A percentile compares a stretch with the other conserved stretches of the same genome.
phyloP scores from a whole-genome alignment of 2,888 invertebrate genomes.

The Andrena chrysosceles region DNA sequence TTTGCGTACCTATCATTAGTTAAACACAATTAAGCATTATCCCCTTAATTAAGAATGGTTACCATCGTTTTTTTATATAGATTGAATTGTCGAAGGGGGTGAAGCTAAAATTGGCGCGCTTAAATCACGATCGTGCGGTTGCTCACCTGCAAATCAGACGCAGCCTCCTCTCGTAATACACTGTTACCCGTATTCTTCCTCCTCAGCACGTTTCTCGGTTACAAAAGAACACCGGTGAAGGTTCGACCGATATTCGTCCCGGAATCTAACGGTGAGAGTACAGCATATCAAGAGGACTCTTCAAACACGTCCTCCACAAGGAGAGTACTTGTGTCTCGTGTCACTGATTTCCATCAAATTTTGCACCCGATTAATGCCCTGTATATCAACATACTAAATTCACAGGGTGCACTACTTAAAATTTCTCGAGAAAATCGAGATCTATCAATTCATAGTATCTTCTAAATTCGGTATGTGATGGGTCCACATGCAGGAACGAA shows the following conservation, averaged over 20 bases:
- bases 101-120: constrained; percentile 17
- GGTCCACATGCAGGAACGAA: no score
- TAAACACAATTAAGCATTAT: no score
- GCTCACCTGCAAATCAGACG: constrained; percentile 32
- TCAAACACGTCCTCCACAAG: not conserved
- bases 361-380: no score
- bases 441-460: no score
- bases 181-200: constrained; percentile 25
- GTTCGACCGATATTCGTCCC: constrained; percentile 50
- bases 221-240: constrained; percentile 49
- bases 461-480: no score
- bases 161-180: constrained; percentile 27
- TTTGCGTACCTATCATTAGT: no score
- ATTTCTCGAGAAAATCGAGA: no score
- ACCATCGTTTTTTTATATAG: no score
- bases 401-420: no score
- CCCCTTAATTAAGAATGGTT: no score
- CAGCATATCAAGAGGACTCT: constrained; percentile 27
- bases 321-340: not conserved
- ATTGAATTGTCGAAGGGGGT: not conserved
- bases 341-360: no score
- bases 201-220: constrained; percentile 27
- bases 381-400: no score
- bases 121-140: constrained; percentile 21
- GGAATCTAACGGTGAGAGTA: constrained; percentile 50